Conservation (phyloP, 2,888 invertebrate species). For the Campoletis raptor region DNA sequence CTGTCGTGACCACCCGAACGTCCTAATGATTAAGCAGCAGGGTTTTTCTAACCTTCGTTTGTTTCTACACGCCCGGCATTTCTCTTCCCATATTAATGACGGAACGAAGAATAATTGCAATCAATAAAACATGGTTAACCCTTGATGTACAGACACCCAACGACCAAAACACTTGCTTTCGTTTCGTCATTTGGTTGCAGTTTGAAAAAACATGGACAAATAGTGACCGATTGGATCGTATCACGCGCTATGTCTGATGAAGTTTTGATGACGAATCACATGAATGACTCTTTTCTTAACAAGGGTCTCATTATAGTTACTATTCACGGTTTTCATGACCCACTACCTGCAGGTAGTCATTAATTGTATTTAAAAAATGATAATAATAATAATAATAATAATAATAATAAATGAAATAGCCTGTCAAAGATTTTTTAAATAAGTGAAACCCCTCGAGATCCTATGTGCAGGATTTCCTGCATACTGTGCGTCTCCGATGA, state of each 20-base stretch:
- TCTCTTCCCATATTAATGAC: too few species aligned
- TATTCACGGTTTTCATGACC: too few species aligned
- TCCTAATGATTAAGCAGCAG: background rate
- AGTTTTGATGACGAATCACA: background rate
- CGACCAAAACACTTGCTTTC: background rate
- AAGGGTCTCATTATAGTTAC: background rate
- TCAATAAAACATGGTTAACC: background rate
- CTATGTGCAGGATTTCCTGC: background rate
- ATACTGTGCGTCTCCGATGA: too few species aligned
- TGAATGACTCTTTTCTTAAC: background rate
- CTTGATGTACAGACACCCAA: background rate
- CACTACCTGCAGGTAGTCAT: too few species aligned
- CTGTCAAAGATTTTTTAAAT: too few species aligned
- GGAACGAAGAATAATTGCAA: background rate
- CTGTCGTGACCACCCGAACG: background rate
- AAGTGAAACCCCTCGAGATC: too few species aligned
- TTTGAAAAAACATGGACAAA: background rate
- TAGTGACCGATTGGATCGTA: background rate
- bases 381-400: too few species aligned
- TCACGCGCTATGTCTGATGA: background rate
- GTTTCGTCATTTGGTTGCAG: background rate
- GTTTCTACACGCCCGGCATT: too few species aligned
- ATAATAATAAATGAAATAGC: background rate
- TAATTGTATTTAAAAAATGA: too few species aligned
- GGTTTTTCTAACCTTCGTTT: background rate